Conservation (phyloP, 1,140 invertebrate species). For the Elymnias hypermnestra region DNA sequence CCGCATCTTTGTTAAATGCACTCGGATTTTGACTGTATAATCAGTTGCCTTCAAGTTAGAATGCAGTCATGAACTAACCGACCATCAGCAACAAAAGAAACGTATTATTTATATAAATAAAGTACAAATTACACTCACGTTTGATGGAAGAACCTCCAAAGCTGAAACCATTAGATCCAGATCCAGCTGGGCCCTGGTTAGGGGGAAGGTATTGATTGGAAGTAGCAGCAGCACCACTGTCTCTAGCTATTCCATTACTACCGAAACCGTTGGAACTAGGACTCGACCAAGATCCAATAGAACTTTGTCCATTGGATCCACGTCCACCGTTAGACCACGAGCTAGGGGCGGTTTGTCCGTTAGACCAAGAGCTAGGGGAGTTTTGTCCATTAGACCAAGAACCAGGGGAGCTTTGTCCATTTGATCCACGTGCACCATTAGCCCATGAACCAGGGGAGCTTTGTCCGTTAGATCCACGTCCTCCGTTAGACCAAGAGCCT, state of each 20-base stretch:
- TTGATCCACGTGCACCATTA: conserved; percentile 12
- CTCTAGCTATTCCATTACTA: conserved; percentile 8
- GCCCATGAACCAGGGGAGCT: conserved; percentile 4
- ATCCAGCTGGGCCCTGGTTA: conserved; percentile 39
- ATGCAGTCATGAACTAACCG: no score
- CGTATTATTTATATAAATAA: no score
- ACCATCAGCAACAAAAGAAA: no score
- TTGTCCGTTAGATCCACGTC: no score
- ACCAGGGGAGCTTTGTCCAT: conserved; percentile 1
- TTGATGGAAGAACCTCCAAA: conserved; percentile 21
- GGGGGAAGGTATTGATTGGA: conserved; percentile 62
- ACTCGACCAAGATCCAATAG: no score
- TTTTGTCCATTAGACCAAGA: conserved; percentile 9
- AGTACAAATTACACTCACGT: conserved; percentile 18
- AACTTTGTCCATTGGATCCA: conserved; percentile 12
- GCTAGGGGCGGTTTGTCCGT: no score
- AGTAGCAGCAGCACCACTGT: conserved; percentile 31
- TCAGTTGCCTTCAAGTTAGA: no score
- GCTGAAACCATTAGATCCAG: conserved; percentile 17
- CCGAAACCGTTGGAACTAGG: conserved; percentile 12
- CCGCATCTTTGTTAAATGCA: no score
- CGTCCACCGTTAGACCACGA: no score
- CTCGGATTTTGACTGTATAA: no score
- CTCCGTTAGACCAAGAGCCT: no score
- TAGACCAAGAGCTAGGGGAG: no score